Base-by-base conservation (phyloP, 2,888 invertebrate species). In the Idaea straminata region DNA sequence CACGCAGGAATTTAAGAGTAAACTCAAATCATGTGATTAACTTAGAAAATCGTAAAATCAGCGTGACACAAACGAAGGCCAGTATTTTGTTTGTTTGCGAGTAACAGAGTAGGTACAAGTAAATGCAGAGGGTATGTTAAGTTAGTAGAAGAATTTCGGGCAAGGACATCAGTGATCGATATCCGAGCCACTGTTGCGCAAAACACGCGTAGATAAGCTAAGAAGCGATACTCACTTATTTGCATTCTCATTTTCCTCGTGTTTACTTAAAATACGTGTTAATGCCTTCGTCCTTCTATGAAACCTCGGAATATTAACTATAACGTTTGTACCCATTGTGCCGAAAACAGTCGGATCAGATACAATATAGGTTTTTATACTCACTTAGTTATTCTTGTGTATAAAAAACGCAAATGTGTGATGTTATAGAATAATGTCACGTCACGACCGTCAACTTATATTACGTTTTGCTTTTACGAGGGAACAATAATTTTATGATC, bases 81-180 rank as follows among this genome's bases (percentile, higher is more conserved):
- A 35, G 25, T 58, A 10, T 47, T 63, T 61, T 61, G 63, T 62
- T 62, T 64, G 61, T 64, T 67, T 62, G 35, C 59, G 66, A 63
- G 47, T 59, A 57, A 35, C 61, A 60, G 6, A 47, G 25, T 63
- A 63, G 57, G 47, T 64, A 62, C 16, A 63, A 60, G 34, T 59
- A 35, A 60, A 64, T 66, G 58, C 63, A 62, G 73, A 75, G 74
- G 76, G 75, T 82, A 47, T 47, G 47, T 47, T 77, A 75, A 75
- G 76, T 70, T 75, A 74, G 69, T 74, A 68, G 82, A 88, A 81
- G 84, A 85, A 91, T 89, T 87, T 86, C 87, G 91, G 87, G 89
- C 91, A 90, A 91, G 91, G 91, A 81, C 87, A 74, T 68, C 72
- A 72, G 81, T 85, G 87, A 87, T 87, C 85, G 83, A 87, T 86